Conservation (phyloP, 92 coral and sea anemone genomes). For the Hydrozoanthus gracilis region DNA sequence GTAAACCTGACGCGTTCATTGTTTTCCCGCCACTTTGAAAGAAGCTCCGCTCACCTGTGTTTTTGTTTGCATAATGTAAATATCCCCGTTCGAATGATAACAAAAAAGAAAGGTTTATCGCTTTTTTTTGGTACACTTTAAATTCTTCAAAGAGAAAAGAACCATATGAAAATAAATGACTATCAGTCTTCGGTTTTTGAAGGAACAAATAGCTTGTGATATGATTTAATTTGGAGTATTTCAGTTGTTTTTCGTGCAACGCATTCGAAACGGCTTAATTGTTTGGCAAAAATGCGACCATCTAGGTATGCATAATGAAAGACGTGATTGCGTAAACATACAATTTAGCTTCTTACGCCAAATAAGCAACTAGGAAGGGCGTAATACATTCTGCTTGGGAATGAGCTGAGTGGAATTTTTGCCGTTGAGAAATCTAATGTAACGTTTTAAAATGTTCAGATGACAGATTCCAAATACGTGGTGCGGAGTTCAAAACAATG, state of each 20-base stretch:
- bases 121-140: not conserved
- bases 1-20: not conserved
- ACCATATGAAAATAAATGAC: not conserved
- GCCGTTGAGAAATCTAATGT: not conserved
- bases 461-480: not conserved
- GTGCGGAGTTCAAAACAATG: not conserved
- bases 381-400: not conserved
- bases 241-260: not conserved
- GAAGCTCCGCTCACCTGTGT: not conserved
- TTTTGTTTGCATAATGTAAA: not conserved
- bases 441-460: not conserved
- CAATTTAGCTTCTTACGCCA: not conserved
- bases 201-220: no score
- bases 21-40: not conserved
- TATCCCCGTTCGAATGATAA: not conserved
- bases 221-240: not conserved
- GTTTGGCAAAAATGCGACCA: not conserved
- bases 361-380: not conserved
- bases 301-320: slow-evolving; percentile 2
- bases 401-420: not conserved
- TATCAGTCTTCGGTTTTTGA: not conserved
- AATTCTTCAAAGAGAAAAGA: not conserved
- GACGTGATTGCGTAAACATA: not conserved
- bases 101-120: not conserved
- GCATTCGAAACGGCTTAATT: not conserved